Evolutionary conservation across 2,888 invertebrate species (phyloP).

Genomic region (Agrotis segetum): DNA sequence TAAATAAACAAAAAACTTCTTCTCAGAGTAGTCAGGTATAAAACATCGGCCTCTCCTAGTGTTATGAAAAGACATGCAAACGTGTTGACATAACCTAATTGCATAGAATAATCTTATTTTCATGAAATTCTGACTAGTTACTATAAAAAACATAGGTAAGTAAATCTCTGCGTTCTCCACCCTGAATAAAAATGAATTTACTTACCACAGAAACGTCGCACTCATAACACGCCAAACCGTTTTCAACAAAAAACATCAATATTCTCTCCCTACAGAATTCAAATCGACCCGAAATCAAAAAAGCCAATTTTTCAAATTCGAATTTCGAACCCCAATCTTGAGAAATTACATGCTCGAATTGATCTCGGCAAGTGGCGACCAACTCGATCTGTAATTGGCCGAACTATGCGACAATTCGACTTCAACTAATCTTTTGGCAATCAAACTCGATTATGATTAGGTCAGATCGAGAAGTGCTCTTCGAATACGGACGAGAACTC

Average conservation of each 20-base stretch:
- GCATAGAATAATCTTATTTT: too few relatives aligned
- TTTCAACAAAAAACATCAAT: constrained; percentile 13
- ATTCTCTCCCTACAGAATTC: background rate
- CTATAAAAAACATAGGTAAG: too few relatives aligned
- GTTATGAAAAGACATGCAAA: too few relatives aligned
- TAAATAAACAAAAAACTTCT: too few relatives aligned
- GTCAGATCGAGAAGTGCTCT: constrained; percentile 41
- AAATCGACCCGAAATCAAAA: background rate
- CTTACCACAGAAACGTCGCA: background rate
- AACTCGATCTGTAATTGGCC: constrained; percentile 29
- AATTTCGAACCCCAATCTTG: constrained; percentile 10
- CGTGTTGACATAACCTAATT: too few relatives aligned
- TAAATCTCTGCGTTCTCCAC: background rate
- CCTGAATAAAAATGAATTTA: background rate
- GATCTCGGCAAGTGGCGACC: constrained; percentile 24
- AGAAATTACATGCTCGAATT: constrained; percentile 40
- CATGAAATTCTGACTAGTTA: too few relatives aligned
- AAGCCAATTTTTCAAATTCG: constrained; percentile 8
- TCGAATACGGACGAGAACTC: constrained; percentile 20
- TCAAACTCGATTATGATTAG: constrained; percentile 37
- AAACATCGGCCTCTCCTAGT: too few relatives aligned
- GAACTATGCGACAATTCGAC: constrained; percentile 42
- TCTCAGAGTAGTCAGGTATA: too few relatives aligned
- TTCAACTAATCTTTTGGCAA: constrained; percentile 25
- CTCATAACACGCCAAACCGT: background rate